These are phyloP conservation scores for Spongilla lacustris DNA, from an alignment of 37 sponge, comb jelly and placozoan genomes.

Conservation along the genomic window DNA sequence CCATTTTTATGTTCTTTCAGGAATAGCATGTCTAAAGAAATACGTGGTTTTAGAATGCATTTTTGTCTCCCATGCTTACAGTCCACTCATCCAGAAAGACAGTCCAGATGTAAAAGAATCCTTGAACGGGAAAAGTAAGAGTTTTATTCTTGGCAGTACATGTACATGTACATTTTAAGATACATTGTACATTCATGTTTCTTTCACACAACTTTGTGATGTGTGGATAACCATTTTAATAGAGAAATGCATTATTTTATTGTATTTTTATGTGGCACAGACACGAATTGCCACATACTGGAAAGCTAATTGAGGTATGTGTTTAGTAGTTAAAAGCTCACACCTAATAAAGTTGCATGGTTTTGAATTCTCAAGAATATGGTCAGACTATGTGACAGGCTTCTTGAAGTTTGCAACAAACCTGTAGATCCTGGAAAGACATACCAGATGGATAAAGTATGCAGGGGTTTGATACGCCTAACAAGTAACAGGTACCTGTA, in stretches of 20 bases:
- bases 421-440: constrained; percentile 38
- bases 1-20: background rate
- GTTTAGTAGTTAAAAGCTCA: background rate
- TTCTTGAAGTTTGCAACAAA: constrained; percentile 82
- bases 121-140: constrained; percentile 71
- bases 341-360: background rate
- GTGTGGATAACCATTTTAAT: too few species aligned
- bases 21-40: too few species aligned
- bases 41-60: too few species aligned
- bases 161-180: too few species aligned
- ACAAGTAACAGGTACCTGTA: constrained; percentile 52
- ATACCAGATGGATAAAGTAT: constrained; percentile 70
- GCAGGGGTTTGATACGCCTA: constrained; percentile 62
- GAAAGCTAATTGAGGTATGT: constrained; percentile 61
- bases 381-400: constrained; percentile 60
- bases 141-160: background rate
- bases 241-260: background rate
- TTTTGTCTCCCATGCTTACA: constrained; percentile 12
- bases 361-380: constrained; percentile 50
- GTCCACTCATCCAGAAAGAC: constrained; percentile 69
- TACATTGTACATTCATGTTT: background rate
- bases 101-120: constrained; percentile 67
- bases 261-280: background rate
- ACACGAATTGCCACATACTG: constrained; percentile 10
- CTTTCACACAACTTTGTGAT: too few species aligned